These are phyloP conservation scores for Iphiclides podalirius DNA, from an alignment of 2,888 invertebrate genomes.

Conservation along the genomic window DNA sequence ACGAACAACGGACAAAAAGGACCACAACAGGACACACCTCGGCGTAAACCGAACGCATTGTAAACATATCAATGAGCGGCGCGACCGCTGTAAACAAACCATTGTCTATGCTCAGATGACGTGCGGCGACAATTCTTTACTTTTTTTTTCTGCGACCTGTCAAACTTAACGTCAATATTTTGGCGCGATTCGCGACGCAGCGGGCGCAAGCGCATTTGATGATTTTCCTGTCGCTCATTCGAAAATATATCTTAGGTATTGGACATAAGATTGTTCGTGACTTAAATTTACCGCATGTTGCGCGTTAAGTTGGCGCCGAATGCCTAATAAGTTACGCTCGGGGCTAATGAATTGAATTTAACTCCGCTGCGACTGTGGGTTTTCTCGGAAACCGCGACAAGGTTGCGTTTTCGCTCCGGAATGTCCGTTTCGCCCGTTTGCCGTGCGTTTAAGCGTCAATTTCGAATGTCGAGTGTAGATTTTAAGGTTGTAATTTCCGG, in stretches of 20 bases:
- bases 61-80: constrained; percentile 37
- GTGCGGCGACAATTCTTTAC: constrained; percentile 30
- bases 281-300: constrained; percentile 9
- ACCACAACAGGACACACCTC: neutral
- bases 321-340: constrained; percentile 58
- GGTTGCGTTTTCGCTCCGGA: constrained; percentile 27
- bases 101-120: constrained; percentile 40
- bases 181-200: constrained; percentile 73
- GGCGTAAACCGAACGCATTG: constrained; percentile 9
- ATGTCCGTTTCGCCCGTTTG: neutral
- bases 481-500: constrained; percentile 35
- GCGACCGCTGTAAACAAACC: constrained; percentile 40
- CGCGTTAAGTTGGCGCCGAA: constrained; percentile 35
- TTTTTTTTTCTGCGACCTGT: constrained; percentile 34
- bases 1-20: constrained; percentile 15
- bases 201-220: constrained; percentile 35
- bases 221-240: constrained; percentile 7
- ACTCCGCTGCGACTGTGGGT: constrained; percentile 39
- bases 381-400: constrained; percentile 48
- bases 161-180: constrained; percentile 46
- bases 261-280: constrained; percentile 28
- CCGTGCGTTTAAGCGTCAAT: constrained; percentile 15
- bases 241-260: constrained; percentile 23
- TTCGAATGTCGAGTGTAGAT: constrained; percentile 25
- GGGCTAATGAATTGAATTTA: constrained; percentile 58